phyloP scores from a whole-genome alignment of 2,888 invertebrate species.

The Phortica magna region DNA sequence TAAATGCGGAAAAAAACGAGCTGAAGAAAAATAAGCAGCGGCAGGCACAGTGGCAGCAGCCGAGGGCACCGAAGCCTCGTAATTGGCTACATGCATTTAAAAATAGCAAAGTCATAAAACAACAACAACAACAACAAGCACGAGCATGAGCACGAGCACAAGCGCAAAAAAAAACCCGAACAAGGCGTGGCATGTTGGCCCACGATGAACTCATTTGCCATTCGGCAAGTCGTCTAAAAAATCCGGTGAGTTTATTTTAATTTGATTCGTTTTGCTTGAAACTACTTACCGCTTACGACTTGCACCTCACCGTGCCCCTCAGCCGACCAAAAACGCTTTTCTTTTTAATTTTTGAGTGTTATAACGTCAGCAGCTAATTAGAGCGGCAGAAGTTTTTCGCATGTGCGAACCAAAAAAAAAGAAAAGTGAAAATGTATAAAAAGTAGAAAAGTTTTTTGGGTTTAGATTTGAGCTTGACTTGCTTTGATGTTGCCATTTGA shows the following conservation, averaged over 20 bases:
- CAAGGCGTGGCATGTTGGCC: not conserved
- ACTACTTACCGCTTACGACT: not conserved
- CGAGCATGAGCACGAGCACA: no score
- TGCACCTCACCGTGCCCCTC: not conserved
- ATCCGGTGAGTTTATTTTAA: constrained; percentile 1
- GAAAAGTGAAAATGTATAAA: constrained; percentile 67
- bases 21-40: not conserved
- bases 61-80: constrained; percentile 58
- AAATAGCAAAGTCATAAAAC: constrained; percentile 61
- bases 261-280: constrained; percentile 3
- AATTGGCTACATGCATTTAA: constrained; percentile 70
- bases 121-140: not conserved
- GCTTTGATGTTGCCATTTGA: constrained; percentile 30
- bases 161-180: not conserved
- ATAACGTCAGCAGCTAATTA: constrained; percentile 24
- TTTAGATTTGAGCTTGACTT: constrained; percentile 49
- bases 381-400: constrained; percentile 5
- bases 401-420: constrained; percentile 43
- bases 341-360: not conserved
- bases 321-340: not conserved
- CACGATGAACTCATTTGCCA: not conserved
- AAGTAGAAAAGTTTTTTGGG: constrained; percentile 65
- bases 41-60: constrained; percentile 31
- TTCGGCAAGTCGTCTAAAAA: no score
- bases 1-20: not conserved